Percentiles rank a stretch among this genome's conserved stretches.
phyloP scores from a whole-genome alignment of 2,797 vertebrate species.

The Pachyuromys duprasi region DNA sequence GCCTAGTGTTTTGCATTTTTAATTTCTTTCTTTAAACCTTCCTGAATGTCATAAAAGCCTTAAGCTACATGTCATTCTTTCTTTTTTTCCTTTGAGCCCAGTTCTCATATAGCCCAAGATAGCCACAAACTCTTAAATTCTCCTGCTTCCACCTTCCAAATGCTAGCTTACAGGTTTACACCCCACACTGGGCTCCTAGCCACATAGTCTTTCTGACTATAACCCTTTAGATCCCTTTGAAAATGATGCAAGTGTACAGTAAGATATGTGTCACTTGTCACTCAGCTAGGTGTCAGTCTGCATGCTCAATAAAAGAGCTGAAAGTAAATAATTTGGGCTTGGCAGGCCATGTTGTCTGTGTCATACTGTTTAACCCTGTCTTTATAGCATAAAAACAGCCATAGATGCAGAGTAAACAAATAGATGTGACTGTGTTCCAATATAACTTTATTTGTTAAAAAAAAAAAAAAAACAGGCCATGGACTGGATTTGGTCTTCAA shows the following conservation, averaged over 20 bases:
- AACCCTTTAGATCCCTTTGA: not conserved
- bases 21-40: slow-evolving; percentile 22
- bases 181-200: not conserved
- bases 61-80: not conserved
- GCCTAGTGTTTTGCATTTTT: not conserved
- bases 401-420: not conserved
- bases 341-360: not conserved
- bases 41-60: not conserved
- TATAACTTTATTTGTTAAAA: slow-evolving; percentile 59
- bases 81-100: not conserved
- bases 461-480: not conserved
- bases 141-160: not conserved
- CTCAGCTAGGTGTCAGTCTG: not conserved
- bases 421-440: not conserved
- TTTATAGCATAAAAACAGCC: not conserved
- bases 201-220: not conserved
- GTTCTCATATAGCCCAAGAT: not conserved
- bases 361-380: not conserved
- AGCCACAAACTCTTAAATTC: not conserved
- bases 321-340: not conserved
- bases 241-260: not conserved
- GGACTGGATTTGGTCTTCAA: not conserved
- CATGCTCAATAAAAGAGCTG: not conserved
- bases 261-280: not conserved
- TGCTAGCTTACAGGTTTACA: not conserved